Evolutionary conservation across 2,888 invertebrate species (phyloP).

Genomic region (Hedychridium roseum): DNA sequence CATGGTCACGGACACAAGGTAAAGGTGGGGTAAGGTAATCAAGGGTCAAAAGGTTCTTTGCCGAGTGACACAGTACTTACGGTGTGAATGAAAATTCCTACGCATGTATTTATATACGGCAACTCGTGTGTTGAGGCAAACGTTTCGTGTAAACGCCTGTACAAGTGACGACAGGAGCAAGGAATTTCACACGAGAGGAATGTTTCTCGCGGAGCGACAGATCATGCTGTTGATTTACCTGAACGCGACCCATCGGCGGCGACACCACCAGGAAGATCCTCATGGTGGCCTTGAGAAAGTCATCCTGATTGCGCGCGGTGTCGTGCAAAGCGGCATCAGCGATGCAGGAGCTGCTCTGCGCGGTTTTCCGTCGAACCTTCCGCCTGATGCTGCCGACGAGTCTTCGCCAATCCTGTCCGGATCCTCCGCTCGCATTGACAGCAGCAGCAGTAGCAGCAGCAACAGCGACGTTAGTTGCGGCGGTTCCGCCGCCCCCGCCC

Average conservation of each 20-base stretch:
- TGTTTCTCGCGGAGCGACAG: too few species aligned
- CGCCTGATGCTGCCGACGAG: conserved; percentile 61
- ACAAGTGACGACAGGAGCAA: too few species aligned
- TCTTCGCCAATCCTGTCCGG: conserved; percentile 61
- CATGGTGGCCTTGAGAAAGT: conserved; percentile 78
- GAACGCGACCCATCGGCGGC: conserved; percentile 71
- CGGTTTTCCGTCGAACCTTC: conserved; percentile 54
- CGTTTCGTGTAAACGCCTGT: too few species aligned
- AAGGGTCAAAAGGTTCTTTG: too few species aligned
- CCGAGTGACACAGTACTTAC: too few species aligned
- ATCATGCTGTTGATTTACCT: conserved; percentile 63
- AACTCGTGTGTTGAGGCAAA: too few species aligned
- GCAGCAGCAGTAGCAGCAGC: conserved; percentile 25
- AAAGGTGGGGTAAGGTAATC: too few species aligned
- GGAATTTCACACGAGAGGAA: too few species aligned
- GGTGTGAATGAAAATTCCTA: too few species aligned
- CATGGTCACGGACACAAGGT: too few species aligned
- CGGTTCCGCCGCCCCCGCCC: conserved; percentile 39
- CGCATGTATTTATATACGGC: too few species aligned
- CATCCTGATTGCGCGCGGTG: conserved; percentile 67
- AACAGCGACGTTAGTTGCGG: conserved; percentile 23
- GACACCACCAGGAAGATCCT: conserved; percentile 78
- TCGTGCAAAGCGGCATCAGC: conserved; percentile 41
- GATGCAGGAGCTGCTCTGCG: conserved; percentile 44
- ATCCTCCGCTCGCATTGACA: conserved; percentile 25